These are phyloP conservation scores for Loxodonta africana DNA, from an alignment of 2,113 vertebrate genomes.

Conservation along the genomic window DNA sequence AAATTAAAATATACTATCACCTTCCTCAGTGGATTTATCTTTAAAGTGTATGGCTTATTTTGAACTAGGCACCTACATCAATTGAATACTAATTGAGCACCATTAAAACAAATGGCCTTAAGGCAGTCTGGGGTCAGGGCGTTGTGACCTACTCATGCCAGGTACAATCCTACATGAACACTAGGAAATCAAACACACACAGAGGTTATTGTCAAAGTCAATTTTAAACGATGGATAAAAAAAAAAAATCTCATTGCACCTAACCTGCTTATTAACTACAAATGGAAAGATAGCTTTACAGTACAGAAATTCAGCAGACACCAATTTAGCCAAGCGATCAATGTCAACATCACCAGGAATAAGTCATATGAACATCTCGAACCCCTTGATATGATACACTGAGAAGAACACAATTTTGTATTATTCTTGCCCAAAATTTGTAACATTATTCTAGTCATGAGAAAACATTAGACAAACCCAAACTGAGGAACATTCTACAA, in stretches of 20 bases:
- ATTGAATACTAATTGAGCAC: not conserved
- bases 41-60: not conserved
- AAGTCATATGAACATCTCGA: not conserved
- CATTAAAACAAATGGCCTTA: not conserved
- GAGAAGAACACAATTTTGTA: not conserved
- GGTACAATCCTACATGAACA: not conserved
- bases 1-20: not conserved
- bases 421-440: not conserved
- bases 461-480: slow-evolving; percentile 15
- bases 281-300: not conserved
- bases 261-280: not conserved
- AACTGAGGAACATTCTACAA: not conserved
- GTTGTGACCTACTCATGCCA: not conserved
- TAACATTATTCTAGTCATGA: not conserved
- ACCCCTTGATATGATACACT: not conserved
- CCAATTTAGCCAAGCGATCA: not conserved
- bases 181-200: not conserved
- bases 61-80: not conserved
- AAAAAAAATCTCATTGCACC: not conserved
- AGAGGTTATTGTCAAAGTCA: not conserved
- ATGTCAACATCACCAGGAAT: not conserved
- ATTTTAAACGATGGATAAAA: not conserved
- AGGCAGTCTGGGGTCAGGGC: not conserved
- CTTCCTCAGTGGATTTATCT: not conserved
- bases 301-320: not conserved